A percentile compares a stretch with the other conserved stretches of the same genome.
Evolutionary conservation across 2,888 invertebrate genomes (phyloP).

Genomic region (Hoplodrina ambigua): DNA sequence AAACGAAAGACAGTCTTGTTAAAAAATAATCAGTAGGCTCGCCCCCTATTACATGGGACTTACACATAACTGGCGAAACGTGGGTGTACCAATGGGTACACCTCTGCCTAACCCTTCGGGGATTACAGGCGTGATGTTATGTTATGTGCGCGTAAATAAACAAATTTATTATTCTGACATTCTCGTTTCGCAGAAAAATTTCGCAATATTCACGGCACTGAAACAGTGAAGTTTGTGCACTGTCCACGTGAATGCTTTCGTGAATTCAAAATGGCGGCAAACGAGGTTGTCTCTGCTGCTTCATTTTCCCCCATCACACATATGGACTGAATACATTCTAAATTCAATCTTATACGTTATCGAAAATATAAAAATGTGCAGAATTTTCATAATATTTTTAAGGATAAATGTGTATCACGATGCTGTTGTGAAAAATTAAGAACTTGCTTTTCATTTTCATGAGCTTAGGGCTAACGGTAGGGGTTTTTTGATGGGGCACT

Average conservation of each 20-base stretch:
- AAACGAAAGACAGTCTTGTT: too few species aligned
- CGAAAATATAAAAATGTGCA: neutral
- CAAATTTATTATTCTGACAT: neutral
- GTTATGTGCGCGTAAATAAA: neutral
- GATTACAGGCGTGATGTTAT: too few species aligned
- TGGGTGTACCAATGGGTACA: too few species aligned
- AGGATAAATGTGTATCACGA: neutral
- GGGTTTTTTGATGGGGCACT: slow-evolving; percentile 1
- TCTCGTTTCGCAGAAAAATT: neutral
- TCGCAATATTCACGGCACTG: neutral
- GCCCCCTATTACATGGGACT: too few species aligned
- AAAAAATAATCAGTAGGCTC: too few species aligned
- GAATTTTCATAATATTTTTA: neutral
- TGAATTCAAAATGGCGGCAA: slow-evolving; percentile 19
- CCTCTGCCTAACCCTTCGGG: too few species aligned
- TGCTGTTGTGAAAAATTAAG: slow-evolving; percentile 7
- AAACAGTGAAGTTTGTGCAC: neutral
- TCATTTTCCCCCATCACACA: slow-evolving; percentile 13
- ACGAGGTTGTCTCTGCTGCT: slow-evolving; percentile 3
- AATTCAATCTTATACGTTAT: neutral
- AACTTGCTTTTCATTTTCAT: slow-evolving; percentile 8
- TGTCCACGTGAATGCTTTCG: slow-evolving; percentile 2
- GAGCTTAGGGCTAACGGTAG: neutral
- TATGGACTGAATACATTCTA: slow-evolving; percentile 9
- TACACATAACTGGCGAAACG: too few species aligned